Percentiles rank a stretch among this genome's conserved stretches.
Conservation (phyloP, 92 coral and sea anemone genomes). For the Metridium senile region DNA sequence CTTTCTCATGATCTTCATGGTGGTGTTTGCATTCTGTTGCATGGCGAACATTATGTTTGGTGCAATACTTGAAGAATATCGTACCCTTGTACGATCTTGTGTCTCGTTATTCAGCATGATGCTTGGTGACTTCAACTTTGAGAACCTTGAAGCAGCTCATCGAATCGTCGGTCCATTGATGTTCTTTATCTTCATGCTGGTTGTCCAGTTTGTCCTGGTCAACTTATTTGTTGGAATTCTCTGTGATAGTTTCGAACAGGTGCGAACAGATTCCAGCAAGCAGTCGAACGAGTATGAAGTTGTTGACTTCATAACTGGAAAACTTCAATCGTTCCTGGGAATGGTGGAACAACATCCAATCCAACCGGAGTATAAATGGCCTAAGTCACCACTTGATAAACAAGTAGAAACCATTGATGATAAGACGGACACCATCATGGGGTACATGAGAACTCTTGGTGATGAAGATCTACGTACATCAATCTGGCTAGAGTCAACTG, state of each 20-base stretch:
- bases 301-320: conserved; percentile 77
- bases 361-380: conserved; percentile 82
- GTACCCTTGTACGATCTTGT: conserved; percentile 75
- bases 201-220: conserved; percentile 76
- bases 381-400: conserved; percentile 68
- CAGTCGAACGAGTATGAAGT: conserved; percentile 94
- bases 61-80: conserved; percentile 60
- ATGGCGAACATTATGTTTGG: conserved; percentile 67
- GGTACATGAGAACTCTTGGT: conserved; percentile 80
- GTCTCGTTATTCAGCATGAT: conserved; percentile 83
- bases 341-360: conserved; percentile 65
- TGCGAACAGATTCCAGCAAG: conserved; percentile 69
- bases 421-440: conserved; percentile 70
- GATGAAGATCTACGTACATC: conserved; percentile 83
- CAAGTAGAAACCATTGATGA: conserved; percentile 75
- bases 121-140: conserved; percentile 78
- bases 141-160: conserved; percentile 56
- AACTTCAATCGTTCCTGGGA: conserved; percentile 70
- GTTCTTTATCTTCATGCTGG: conserved; percentile 80
- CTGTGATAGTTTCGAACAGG: conserved; percentile 72
- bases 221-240: conserved; percentile 92
- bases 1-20: conserved; percentile 68
- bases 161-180: conserved; percentile 68
- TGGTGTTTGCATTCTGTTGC: conserved; percentile 67
- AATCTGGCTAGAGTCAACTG: conserved; percentile 81